Percentiles rank a stretch among this genome's conserved stretches.
These are phyloP conservation scores for Ophonus ardosiacus DNA, from an alignment of 2,888 invertebrate species.

Conservation along the genomic window DNA sequence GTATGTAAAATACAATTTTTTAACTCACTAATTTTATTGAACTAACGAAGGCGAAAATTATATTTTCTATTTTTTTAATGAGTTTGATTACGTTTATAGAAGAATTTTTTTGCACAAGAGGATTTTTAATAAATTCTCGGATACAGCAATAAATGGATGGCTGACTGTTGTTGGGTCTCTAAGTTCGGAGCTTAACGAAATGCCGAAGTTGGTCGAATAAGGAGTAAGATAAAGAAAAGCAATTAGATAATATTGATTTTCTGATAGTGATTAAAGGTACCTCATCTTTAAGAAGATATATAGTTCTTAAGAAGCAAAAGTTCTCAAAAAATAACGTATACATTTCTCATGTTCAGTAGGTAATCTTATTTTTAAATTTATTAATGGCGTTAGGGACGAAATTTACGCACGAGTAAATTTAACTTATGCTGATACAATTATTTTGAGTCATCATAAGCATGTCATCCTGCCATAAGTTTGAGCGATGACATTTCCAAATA, in stretches of 20 bases:
- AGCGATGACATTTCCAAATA: no score
- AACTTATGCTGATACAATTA: no score
- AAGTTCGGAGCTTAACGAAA: constrained; percentile 2
- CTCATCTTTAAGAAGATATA: neutral
- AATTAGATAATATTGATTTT: constrained; percentile 19
- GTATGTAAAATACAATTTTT: neutral
- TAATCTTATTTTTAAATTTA: no score
- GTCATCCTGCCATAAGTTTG: no score
- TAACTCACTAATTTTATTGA: neutral
- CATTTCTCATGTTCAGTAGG: no score
- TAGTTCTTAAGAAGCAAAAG: neutral
- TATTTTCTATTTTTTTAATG: neutral
- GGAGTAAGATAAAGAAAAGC: constrained; percentile 9
- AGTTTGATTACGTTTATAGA: neutral
- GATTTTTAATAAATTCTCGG: constrained; percentile 8
- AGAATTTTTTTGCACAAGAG: neutral
- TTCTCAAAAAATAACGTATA: neutral
- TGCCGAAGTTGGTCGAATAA: neutral
- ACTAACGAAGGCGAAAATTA: neutral
- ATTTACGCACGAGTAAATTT: no score
- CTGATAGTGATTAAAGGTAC: neutral
- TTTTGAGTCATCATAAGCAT: no score
- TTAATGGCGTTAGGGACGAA: no score
- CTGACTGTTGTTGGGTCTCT: neutral
- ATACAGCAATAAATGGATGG: neutral